phyloP scores from a whole-genome alignment of 2,113 vertebrate genomes.

The Alethe diademata region DNA sequence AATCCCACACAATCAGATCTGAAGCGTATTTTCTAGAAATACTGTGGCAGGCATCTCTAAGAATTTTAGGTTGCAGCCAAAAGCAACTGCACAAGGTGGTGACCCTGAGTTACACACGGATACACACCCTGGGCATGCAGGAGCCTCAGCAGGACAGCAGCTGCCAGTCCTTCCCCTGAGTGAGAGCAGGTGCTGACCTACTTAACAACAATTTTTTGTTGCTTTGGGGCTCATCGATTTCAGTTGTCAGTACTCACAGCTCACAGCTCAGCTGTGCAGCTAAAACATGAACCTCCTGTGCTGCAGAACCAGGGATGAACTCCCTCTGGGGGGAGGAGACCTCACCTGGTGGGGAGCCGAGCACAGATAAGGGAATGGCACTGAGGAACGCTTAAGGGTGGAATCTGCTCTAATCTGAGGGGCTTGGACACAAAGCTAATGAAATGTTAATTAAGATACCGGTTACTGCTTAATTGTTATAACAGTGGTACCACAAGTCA shows the following conservation, averaged over 20 bases:
- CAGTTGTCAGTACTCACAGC: background rate
- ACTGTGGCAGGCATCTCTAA: background rate
- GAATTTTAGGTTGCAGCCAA: background rate
- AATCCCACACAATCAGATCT: background rate
- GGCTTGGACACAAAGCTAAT: background rate
- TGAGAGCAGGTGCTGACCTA: constrained; percentile 26
- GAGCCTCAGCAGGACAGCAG: background rate
- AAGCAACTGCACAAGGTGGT: background rate
- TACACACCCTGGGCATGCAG: background rate
- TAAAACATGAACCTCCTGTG: background rate
- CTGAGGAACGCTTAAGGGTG: background rate
- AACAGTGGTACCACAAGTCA: background rate
- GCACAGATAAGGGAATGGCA: background rate
- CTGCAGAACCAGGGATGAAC: background rate
- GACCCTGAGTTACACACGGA: background rate
- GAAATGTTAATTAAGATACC: background rate
- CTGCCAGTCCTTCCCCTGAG: background rate
- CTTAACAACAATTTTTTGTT: background rate
- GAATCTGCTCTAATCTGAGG: background rate
- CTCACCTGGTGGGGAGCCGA: background rate
- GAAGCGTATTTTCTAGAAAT: background rate
- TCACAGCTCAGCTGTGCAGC: background rate
- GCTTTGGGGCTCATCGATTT: background rate
- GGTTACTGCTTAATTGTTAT: background rate
- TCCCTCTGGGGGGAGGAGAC: background rate